phyloP scores from a whole-genome alignment of 2,113 vertebrate genomes.

The Toxotes chatareus region DNA sequence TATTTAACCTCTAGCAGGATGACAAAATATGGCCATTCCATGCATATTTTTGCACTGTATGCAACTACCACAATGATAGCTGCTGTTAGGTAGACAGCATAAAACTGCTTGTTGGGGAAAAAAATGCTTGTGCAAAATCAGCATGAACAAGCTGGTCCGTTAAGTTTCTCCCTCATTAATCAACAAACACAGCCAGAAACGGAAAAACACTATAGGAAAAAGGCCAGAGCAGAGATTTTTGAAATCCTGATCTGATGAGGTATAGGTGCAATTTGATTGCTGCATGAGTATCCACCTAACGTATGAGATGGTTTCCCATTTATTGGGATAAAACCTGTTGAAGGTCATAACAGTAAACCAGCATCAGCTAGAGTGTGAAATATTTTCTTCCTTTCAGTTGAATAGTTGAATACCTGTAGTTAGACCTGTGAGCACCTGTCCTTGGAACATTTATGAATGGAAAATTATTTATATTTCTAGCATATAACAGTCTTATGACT shows the following conservation, averaged over 20 bases:
- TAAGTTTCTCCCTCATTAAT: slow-evolving; percentile 50
- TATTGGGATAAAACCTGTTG: neutral
- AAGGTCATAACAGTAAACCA: neutral
- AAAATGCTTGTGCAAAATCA: slow-evolving; percentile 51
- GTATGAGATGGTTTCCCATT: neutral
- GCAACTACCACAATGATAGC: slow-evolving; percentile 11
- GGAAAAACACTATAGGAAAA: slow-evolving; percentile 9
- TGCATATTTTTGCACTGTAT: slow-evolving; percentile 36
- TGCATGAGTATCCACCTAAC: neutral
- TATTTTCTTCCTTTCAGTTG: neutral
- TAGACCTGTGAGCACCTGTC: neutral
- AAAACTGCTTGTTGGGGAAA: slow-evolving; percentile 41
- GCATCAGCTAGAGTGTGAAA: neutral
- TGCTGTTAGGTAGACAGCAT: slow-evolving; percentile 26
- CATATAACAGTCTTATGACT: too few species aligned
- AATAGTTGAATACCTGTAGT: neutral
- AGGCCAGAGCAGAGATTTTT: slow-evolving; percentile 8
- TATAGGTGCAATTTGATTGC: neutral
- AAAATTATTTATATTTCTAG: too few species aligned
- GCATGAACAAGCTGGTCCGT: slow-evolving; percentile 37
- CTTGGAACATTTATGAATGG: neutral
- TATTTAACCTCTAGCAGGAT: slow-evolving; percentile 37
- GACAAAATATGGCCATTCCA: slow-evolving; percentile 37
- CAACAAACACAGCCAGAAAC: slow-evolving; percentile 36
- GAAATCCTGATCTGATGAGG: neutral